Evolutionary conservation across 1,140 invertebrate species (phyloP), one percentile per base, ranked within the genome.

Genomic region (Eueides isabella): DNA sequence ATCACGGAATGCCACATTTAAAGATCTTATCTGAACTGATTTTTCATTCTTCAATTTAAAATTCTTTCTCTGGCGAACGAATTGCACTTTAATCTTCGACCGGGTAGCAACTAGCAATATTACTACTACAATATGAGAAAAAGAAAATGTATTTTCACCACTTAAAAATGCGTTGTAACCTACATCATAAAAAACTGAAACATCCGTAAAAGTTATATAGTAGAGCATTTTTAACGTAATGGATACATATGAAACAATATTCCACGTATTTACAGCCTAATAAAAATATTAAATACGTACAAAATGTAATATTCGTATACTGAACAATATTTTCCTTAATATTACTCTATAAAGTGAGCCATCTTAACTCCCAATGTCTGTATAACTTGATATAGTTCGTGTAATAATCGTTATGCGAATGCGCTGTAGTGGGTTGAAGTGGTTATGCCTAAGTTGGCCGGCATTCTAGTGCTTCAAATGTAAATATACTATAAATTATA

Each of bases 341-440:
- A 75, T 67, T 68, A 71, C 71, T 70, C 74, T 41, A 69, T 79
- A 79, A 73, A 79, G n/a, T 38, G 62, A 44, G 67, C 71, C 62
- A 71, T 75, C 68, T 75, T 75, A 71, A 67, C 71, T 75, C 65
- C 38, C 69, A 61, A 75, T 67, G 74, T 29, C 33, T 66, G 35
- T 61, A 62, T 75, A 70, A 70, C 67, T 71, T 65, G 71, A 71
- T 71, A 73, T 79, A 71, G 61, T 69, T 26, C 30, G 61, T 72
- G 74, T 72, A 74, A 79, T 76, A 79, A 74, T 79, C 77, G 71
- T 79, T 79, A 79, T 74, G 72, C 23, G 70, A 75, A 78, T 74
- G 67, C 61, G 29, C 72, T 68, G 72, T 74, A 55, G 14, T 38
- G 61, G 61, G 48, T 69, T 44, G 72, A 30, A 44, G 61, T n/a